Evolutionary conservation across 1,140 invertebrate species (phyloP), one percentile per base, ranked within the genome.

Genomic region (Leptinotarsa lineolata): DNA sequence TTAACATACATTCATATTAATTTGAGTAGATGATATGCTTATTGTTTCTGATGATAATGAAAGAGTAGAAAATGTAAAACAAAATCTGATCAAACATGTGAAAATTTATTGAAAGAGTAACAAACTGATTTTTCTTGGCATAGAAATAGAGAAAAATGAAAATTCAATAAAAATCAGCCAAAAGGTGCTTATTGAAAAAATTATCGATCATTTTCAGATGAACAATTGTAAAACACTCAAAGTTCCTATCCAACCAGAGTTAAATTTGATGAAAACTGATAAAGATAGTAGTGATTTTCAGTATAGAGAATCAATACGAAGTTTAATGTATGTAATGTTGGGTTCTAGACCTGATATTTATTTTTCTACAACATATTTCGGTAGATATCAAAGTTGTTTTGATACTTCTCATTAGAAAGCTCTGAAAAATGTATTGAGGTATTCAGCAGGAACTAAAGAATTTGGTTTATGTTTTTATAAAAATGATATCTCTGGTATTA

Each of bases 331-430:
- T 39, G 5, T 71, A 30, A 67, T 71, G 69, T 59, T 70, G 48
- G 60, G 69, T 66, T 21, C 60, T 20, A 71, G 63, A 67, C 73
- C 73, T 59, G 73, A 74, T 60, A 44, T 74, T 18, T 69, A 58
- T 60, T 72, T 66, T 61, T 12, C 30, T 39, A 54, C 70, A 39
- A 20, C 44, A 20, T 69, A 71, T 74, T 69, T 74, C 18, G 58
- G 68, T 46, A 45, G 44, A 72, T 75, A 66, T 67, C 60, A 75
- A 65, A 72, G 54, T 68, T 71, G 46, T 48, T 48, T 15, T 48
- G 16, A 48, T 48, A 48, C 16, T 48, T 48, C 46, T n/a, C 13
- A 68, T 61, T 63, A 61, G 54, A 63, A 68, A 60, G 21, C 24
- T 39, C 46, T 73, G 45, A 73, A 58, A 64, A 69, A 69, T 72